phyloP scores from a whole-genome alignment of 2,888 invertebrate species.

The Atethmia centrago region DNA sequence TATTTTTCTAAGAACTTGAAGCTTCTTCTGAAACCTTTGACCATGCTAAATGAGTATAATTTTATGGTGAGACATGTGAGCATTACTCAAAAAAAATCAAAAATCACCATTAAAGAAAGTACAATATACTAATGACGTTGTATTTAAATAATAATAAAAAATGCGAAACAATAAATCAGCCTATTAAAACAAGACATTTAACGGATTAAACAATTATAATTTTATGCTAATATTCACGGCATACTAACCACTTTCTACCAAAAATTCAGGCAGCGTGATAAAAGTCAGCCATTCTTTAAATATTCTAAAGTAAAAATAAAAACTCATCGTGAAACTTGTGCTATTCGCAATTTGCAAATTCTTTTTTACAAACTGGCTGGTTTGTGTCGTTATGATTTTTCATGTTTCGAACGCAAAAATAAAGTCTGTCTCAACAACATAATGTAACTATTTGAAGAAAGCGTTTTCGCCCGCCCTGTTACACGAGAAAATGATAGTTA shows the following conservation, averaged over 20 bases:
- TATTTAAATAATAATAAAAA: conserved; percentile 21
- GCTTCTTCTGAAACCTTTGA: conserved; percentile 2
- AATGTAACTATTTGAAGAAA: conserved; percentile 38
- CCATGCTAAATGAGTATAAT: conserved; percentile 14
- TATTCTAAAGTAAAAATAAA: conserved; percentile 40
- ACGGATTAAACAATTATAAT: conserved; percentile 53
- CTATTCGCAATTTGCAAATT: conserved; percentile 37
- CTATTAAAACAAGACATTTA: conserved; percentile 51
- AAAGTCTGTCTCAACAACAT: conserved; percentile 3
- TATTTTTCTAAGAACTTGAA: not conserved
- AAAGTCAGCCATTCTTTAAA: conserved; percentile 42
- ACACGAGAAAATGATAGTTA: not conserved
- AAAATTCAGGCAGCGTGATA: conserved; percentile 44
- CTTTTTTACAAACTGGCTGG: conserved; percentile 21
- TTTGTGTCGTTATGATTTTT: conserved; percentile 39
- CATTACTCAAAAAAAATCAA: conserved; percentile 26
- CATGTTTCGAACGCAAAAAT: conserved; percentile 15
- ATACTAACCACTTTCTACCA: conserved; percentile 57
- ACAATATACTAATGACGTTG: conserved; percentile 22
- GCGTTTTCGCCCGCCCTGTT: conserved; percentile 7
- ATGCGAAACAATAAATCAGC: conserved; percentile 27
- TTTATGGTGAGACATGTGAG: conserved; percentile 14
- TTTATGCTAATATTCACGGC: conserved; percentile 59
- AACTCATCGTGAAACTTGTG: conserved; percentile 34
- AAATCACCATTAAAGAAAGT: conserved; percentile 15